Evolutionary conservation across 2,797 vertebrate genomes (phyloP).

Genomic region (Lacerta bilineata): DNA sequence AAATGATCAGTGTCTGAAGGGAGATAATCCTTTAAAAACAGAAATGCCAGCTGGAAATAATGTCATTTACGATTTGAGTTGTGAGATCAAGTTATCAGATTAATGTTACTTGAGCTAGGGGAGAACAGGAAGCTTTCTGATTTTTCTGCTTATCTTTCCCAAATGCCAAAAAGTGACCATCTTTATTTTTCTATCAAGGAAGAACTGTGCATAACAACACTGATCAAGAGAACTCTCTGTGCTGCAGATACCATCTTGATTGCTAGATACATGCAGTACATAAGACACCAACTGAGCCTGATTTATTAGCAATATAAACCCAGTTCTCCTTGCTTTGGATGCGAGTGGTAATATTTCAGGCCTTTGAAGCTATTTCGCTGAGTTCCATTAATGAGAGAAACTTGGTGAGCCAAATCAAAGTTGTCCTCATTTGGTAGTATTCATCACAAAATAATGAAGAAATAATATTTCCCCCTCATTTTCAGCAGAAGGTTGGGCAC

Average conservation of each 20-base stretch:
- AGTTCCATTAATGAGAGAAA: not conserved
- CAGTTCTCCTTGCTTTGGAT: not conserved
- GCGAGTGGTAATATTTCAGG: not conserved
- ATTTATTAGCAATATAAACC: conserved; percentile 15
- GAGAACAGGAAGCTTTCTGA: not conserved
- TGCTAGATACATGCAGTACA: not conserved
- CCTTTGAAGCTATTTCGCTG: conserved; percentile 22
- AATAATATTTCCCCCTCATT: conserved; percentile 5
- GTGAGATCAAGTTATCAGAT: not conserved
- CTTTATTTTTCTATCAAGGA: not conserved
- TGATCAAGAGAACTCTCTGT: not conserved
- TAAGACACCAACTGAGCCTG: not conserved
- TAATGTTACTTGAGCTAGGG: not conserved
- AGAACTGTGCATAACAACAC: not conserved
- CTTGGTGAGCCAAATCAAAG: not conserved
- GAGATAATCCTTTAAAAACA: not conserved
- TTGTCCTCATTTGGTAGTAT: not conserved
- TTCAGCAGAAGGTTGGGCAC: conserved; percentile 23
- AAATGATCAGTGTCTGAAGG: not conserved
- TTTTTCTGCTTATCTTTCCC: not conserved
- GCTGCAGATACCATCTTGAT: conserved; percentile 5
- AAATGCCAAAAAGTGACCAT: not conserved
- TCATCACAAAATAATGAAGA: fast-evolving
- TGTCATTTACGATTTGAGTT: not conserved
- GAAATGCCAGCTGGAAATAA: not conserved